Conservation (phyloP, 2,113 vertebrate species). For the Gambusia holbrooki region DNA sequence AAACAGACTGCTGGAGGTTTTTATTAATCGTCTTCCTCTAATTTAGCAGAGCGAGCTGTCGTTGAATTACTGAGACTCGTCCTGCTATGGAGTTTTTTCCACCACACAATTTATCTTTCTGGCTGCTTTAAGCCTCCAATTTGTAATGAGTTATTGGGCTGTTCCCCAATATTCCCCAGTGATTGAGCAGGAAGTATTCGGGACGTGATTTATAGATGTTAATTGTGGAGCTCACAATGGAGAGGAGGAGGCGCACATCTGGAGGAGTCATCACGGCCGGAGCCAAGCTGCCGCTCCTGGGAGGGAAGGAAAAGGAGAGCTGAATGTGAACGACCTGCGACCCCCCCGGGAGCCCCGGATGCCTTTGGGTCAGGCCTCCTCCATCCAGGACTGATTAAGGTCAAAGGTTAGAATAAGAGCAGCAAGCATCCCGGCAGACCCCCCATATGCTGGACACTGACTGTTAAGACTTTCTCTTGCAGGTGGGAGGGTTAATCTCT, state of each 20-base stretch:
- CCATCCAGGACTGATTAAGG: no score
- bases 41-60: slow-evolving; percentile 61
- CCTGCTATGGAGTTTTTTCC: slow-evolving; percentile 51
- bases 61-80: slow-evolving; percentile 60
- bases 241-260: slow-evolving; percentile 79
- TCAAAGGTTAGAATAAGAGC: no score
- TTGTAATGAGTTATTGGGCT: slow-evolving; percentile 78
- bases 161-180: slow-evolving; percentile 77
- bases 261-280: slow-evolving; percentile 75
- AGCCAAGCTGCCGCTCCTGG: slow-evolving; percentile 81
- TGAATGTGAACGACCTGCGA: slow-evolving; percentile 76
- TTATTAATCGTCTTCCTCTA: slow-evolving; percentile 63
- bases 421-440: no score
- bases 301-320: slow-evolving; percentile 76
- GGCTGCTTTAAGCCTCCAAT: slow-evolving; percentile 74
- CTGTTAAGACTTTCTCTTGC: no score
- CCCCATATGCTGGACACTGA: no score
- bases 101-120: slow-evolving; percentile 69
- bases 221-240: slow-evolving; percentile 82
- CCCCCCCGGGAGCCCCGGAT: neutral
- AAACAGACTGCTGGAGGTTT: slow-evolving; percentile 46
- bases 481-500: no score
- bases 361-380: no score
- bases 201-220: slow-evolving; percentile 82
- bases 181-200: slow-evolving; percentile 80